Percentiles rank a stretch among this genome's conserved stretches.
Conservation (phyloP, 2,888 invertebrate genomes). For the Melanotus villosus region DNA sequence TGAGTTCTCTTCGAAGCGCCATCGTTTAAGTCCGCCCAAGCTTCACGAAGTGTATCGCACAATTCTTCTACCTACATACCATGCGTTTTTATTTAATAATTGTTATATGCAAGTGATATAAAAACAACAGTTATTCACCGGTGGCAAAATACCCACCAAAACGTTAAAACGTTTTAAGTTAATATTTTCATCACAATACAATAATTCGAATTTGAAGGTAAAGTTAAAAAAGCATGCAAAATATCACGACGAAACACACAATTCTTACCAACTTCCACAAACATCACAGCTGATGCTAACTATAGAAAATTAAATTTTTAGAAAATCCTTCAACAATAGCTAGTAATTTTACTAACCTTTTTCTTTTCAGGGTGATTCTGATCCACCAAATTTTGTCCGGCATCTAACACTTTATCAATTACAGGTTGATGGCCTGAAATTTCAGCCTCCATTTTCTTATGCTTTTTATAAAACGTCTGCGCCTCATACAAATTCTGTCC, state of each 20-base stretch:
- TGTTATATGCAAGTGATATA: too few species aligned
- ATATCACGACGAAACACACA: not conserved
- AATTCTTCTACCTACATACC: slow-evolving; percentile 84
- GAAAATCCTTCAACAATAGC: too few species aligned
- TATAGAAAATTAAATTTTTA: too few species aligned
- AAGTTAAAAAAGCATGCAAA: not conserved
- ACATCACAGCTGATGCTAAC: too few species aligned
- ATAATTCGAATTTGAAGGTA: too few species aligned
- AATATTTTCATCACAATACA: too few species aligned
- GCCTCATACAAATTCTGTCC: slow-evolving; percentile 94
- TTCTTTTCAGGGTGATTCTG: slow-evolving; percentile 85
- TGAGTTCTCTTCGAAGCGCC: slow-evolving; percentile 81
- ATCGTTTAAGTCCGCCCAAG: slow-evolving; percentile 82
- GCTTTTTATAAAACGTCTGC: slow-evolving; percentile 92
- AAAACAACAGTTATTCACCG: too few species aligned
- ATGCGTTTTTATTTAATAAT: too few species aligned
- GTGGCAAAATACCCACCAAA: too few species aligned
- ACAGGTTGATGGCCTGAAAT: slow-evolving; percentile 88
- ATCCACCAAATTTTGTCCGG: slow-evolving; percentile 82
- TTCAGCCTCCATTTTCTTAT: slow-evolving; percentile 93
- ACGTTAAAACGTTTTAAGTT: too few species aligned
- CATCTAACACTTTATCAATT: slow-evolving; percentile 86
- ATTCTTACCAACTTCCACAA: too few species aligned
- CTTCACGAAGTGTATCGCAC: slow-evolving; percentile 78
- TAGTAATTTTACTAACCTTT: slow-evolving; percentile 70